These are phyloP conservation scores for Minunthozetes semirufus DNA, from an alignment of 2,888 invertebrate species.

Conservation along the genomic window DNA sequence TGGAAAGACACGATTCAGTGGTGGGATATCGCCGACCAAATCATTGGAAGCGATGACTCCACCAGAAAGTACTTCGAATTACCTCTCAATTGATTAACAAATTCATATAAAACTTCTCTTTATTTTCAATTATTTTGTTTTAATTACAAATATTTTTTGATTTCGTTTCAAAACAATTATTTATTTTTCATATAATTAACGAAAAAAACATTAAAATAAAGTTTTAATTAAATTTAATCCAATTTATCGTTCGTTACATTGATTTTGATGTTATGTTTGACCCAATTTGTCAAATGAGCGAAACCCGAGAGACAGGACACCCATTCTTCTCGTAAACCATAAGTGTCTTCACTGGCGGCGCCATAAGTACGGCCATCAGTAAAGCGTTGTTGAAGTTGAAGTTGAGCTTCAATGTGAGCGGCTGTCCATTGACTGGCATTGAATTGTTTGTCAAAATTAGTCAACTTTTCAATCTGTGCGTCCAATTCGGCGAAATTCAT, in stretches of 20 bases:
- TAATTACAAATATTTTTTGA: no score
- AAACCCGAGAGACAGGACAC: not conserved
- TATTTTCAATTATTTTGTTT: no score
- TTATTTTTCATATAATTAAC: no score
- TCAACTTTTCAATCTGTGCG: not conserved
- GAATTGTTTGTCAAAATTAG: not conserved
- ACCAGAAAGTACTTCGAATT: not conserved
- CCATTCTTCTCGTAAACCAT: not conserved
- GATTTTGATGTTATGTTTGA: not conserved
- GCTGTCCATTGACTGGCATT: not conserved
- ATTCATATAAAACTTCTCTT: no score
- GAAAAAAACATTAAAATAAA: no score
- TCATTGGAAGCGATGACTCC: conserved; percentile 4
- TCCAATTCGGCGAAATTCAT: not conserved
- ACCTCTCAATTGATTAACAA: no score
- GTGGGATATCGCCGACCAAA: not conserved
- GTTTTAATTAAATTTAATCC: no score
- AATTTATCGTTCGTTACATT: no score
- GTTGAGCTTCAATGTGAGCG: not conserved
- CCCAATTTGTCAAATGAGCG: not conserved
- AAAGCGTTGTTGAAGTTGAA: not conserved
- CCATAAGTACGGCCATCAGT: not conserved
- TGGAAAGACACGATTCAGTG: conserved; percentile 15
- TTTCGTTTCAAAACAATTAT: no score
- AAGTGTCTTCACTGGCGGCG: not conserved